These are phyloP conservation scores for Phacellophora camtschatica DNA, from an alignment of 30 jellyfish, hydroid and myxozoan genomes.

Conservation along the genomic window DNA sequence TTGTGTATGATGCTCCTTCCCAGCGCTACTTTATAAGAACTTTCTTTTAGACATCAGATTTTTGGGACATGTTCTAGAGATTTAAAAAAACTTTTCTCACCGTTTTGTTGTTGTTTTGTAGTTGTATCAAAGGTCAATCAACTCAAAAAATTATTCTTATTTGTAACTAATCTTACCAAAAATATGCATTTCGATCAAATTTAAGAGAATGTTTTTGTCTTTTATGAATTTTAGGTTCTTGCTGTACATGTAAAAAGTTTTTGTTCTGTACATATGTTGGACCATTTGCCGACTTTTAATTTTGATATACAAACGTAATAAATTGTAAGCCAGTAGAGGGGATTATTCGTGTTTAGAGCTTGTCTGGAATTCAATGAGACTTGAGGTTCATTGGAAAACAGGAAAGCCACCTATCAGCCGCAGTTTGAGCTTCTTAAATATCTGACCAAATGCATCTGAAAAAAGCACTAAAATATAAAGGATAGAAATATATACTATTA, in stretches of 20 bases:
- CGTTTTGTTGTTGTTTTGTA: no score
- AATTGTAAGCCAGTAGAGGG: neutral
- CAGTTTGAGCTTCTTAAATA: neutral
- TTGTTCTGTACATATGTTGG: neutral
- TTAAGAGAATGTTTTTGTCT: no score
- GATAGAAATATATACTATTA: no score
- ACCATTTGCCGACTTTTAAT: neutral
- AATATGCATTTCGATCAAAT: no score
- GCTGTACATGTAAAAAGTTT: neutral
- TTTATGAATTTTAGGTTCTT: neutral
- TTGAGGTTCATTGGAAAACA: conserved; percentile 27
- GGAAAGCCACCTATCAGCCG: conserved; percentile 31
- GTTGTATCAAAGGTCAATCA: no score
- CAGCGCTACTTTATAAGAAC: no score
- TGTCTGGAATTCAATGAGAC: conserved; percentile 40
- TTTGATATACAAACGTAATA: neutral
- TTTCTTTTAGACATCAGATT: no score
- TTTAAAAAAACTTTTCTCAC: no score
- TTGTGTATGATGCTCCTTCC: no score
- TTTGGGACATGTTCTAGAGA: no score
- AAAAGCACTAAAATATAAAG: neutral
- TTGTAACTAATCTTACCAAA: no score
- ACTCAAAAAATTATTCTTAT: no score
- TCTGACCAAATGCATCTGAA: neutral
- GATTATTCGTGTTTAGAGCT: neutral